Evolutionary conservation across 1,140 invertebrate species (phyloP), one percentile per base, ranked within the genome.

Genomic region (Nymphalis io): DNA sequence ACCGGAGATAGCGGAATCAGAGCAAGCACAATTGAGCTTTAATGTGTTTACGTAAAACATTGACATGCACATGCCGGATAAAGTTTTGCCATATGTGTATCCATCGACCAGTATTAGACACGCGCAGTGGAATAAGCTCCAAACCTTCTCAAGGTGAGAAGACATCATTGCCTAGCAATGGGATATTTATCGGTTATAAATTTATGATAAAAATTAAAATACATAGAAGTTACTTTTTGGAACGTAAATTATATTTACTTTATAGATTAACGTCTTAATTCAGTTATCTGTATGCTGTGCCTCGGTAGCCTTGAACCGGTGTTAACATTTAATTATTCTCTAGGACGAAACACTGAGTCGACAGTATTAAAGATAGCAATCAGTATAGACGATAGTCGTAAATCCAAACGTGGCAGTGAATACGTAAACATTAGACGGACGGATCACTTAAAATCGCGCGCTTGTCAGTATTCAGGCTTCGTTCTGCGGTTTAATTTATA

Each of bases 331-430:
- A 40, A 62, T 62, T 44, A 62, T 69, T 69, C 60, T 58, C 60
- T 62, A 62, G 60, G 23, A 53, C 63, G 63, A 55, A 58, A n/a
- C 60, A 62, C 20, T 60, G 60, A 63, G 27, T 69, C 46, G 48
- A 21, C 57, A 63, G 40, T 38, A 65, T 63, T 48, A 62, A 58
- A 62, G 67, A 69, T 69, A 62, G 42, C 23, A n/a, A 70, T 70
- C 68, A 48, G 60, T 39, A 40, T 27, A 51, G 21, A 40, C 51
- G 53, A 55, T 40, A 57, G 59, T 53, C 60, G 42, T 70, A 70
- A 70, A 64, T 70, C 53, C 57, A 16, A 60, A 58, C 60, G 48
- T 8, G 33, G 61, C 53, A 13, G 16, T 58, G 67, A 69, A 69
- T 69, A 58, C 39, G 59, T 61, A 62, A 68, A 62, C 38, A 57